Base-by-base conservation (phyloP, 2,888 invertebrate genomes). In the Eristalinus aeneus region DNA sequence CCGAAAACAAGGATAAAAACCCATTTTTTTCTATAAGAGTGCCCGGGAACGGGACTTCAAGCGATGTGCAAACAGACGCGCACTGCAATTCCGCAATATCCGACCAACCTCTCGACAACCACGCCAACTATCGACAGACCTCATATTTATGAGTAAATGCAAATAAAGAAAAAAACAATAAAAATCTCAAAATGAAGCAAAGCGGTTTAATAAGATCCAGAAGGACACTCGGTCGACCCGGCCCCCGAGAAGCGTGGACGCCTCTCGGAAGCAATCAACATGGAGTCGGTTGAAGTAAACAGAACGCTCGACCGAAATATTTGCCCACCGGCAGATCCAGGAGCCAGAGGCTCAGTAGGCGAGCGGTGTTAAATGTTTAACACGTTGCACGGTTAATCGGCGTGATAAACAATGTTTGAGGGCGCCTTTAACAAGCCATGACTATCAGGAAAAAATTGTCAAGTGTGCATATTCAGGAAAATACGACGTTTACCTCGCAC, bases 121-220 rank as follows among this genome's bases (percentile, higher is more conserved):
- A 20, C 6, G 20, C 67, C 67, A 67, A 67, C 54, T 53, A 54
- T 53, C 5, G 22, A 16, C 20, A 23, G 27, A n/a, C 27, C 27
- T 5, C 46, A 65, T 20, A 67, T 54, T 67, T 67, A 67, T 67
- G 54, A 67, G 34, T 67, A 67, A 67, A 54, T 67, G 54, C 39
- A 53, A 67, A 53, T 12, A 20, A 27, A 32, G 3, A 11, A 54
- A 54, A 46, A 46, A 36, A 46, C 4, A 27, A 46, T 46, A 46
- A 46, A 46, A n/a, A 46, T 16, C 16, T 46, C 16, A 16, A 46
- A 46, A 46, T 46, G 9, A 6, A 27, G 27, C 64, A 64, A 53
- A 67, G 64, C 46, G 34, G 65, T n/a, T 65, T 65, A 16, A 46
- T 46, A 46, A 46, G 46, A 16, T 16, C 46, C 23, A 46, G 46